Base-by-base conservation (phyloP, 2,113 vertebrate species). In the Otis tarda region DNA sequence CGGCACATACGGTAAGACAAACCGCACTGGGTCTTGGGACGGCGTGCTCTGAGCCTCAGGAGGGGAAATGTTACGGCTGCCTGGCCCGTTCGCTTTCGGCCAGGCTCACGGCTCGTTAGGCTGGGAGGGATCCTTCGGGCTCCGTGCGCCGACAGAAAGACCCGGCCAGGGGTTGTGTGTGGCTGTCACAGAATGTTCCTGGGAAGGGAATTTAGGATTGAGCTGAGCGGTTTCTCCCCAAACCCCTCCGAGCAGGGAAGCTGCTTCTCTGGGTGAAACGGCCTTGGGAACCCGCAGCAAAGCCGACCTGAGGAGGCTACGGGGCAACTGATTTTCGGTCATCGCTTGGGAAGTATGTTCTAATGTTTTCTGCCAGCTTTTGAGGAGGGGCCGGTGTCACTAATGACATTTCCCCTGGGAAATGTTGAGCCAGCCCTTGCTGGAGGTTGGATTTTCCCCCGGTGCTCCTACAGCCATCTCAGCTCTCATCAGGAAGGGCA, bases 91-190 rank as follows among this genome's bases (percentile, higher is more conserved):
- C 75, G 49, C 43, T 76, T 56, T 64, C 73, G 69, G 55, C 35
- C 14, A 17, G 12, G 17, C 19, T 77, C 16, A 7, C 3, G 30
- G 41, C 30, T 18, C 25, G 74, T 63, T 10, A 24, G 31, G 39
- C 37, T 77, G 27, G 45, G 56, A 60, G 59, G 67, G 41, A 50
- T 76, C 30, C 37, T 83, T 33, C 3, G 3, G 55, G 37, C 50
- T 45, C 47, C 1, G 1, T 41, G 83, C 0, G 0, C 45, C 69
- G 24, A 24, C 15, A 41, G 55, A 53, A 77, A 41, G 31, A 65
- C 11, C 45, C 2, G 4, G 9, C 6, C 35, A 23, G n/a, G 39
- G 50, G 27, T 24, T 90, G 65, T 35, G 9, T 63, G 37, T 81
- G 50, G 37, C 74, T 50, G 1, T 45, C 1, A 1, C 23, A 17